phyloP scores from a whole-genome alignment of 2,888 invertebrate species.

The Lymantria dispar region DNA sequence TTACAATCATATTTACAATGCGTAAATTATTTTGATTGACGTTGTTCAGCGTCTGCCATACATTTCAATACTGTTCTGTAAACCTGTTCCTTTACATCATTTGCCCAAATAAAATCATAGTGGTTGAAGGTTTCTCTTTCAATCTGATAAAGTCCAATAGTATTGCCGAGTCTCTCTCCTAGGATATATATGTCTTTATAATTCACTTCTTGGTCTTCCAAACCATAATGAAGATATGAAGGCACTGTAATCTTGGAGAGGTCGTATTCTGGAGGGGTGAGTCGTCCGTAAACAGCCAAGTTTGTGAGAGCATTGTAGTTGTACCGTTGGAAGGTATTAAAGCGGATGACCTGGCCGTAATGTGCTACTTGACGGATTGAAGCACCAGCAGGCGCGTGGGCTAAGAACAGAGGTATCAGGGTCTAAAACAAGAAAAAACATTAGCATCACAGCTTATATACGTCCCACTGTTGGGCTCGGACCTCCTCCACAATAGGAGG shows the following conservation, averaged over 20 bases:
- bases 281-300: slow-evolving; percentile 38
- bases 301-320: slow-evolving; percentile 39
- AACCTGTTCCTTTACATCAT: slow-evolving; percentile 31
- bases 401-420: slow-evolving; percentile 48
- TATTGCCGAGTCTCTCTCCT: slow-evolving; percentile 34
- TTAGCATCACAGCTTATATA: too few species aligned
- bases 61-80: slow-evolving; percentile 35
- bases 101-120: slow-evolving; percentile 52
- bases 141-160: slow-evolving; percentile 20
- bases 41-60: slow-evolving; percentile 40
- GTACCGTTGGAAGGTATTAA: slow-evolving; percentile 45
- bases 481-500: too few species aligned
- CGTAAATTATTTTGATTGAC: not conserved
- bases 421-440: slow-evolving; percentile 41
- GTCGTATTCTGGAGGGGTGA: slow-evolving; percentile 46
- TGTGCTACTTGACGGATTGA: slow-evolving; percentile 53
- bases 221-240: slow-evolving; percentile 45
- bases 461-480: too few species aligned
- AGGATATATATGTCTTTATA: slow-evolving; percentile 38
- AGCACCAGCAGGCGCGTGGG: slow-evolving; percentile 52
- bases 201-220: slow-evolving; percentile 35
- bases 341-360: slow-evolving; percentile 49
- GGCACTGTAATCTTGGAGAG: slow-evolving; percentile 39
- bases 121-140: slow-evolving; percentile 43
- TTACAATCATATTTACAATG: slow-evolving; percentile 16